Conservation (phyloP, 2,113 vertebrate species). For the Isurus oxyrinchus region DNA sequence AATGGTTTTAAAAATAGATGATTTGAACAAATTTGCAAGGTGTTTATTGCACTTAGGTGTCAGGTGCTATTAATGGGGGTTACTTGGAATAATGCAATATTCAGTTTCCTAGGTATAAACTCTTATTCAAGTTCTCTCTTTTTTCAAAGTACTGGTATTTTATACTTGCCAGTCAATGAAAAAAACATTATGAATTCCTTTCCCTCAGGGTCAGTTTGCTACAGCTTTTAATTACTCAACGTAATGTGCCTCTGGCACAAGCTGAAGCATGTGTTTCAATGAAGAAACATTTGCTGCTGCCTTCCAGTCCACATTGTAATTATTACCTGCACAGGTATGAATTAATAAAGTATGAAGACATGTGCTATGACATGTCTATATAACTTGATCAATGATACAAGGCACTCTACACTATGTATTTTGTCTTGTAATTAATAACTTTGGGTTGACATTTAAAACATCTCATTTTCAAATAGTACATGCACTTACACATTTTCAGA, state of each 20-base stretch:
- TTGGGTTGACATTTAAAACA: neutral
- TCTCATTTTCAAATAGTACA: neutral
- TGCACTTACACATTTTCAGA: neutral
- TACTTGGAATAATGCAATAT: conserved; percentile 49
- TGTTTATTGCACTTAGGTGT: conserved; percentile 51
- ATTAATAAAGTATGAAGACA: neutral
- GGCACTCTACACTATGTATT: neutral
- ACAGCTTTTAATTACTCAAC: conserved; percentile 48
- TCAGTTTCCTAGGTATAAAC: conserved; percentile 51
- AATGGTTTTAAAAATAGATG: neutral
- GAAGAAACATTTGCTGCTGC: conserved; percentile 60
- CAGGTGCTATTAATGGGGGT: conserved; percentile 43
- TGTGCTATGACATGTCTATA: neutral
- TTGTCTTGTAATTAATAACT: neutral
- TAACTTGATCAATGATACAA: neutral
- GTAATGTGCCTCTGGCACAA: conserved; percentile 52
- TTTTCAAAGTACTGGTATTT: conserved; percentile 61
- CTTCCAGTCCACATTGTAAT: conserved; percentile 54
- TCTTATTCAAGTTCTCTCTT: conserved; percentile 52
- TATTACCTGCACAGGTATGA: conserved; percentile 49
- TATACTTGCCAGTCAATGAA: conserved; percentile 55
- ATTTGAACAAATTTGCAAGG: neutral
- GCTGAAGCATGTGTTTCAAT: conserved; percentile 51
- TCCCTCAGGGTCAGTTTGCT: conserved; percentile 44
- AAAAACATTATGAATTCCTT: conserved; percentile 45